Conservation (phyloP, 2,113 vertebrate genomes). For the Strix uralensis region DNA sequence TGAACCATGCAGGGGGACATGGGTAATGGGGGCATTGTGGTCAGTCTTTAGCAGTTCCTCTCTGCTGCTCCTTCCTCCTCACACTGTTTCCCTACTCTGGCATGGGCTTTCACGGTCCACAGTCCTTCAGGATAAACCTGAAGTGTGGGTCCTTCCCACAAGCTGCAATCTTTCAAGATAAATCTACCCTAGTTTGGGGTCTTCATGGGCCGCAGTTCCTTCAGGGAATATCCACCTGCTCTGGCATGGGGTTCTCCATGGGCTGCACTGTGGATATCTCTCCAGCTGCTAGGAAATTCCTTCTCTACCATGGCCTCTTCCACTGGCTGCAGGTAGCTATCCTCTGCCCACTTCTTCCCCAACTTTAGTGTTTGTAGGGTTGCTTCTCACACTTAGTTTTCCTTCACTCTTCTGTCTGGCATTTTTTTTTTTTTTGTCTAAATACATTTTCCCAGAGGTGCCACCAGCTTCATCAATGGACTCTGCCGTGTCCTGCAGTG, state of each 20-base stretch:
- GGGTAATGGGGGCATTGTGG: fast-evolving
- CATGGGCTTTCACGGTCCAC: neutral
- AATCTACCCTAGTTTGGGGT: neutral
- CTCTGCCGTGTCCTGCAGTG: neutral
- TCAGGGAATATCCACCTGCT: neutral
- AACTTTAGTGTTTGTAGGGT: neutral
- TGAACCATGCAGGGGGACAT: neutral
- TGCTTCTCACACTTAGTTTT: neutral
- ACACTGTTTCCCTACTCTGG: neutral
- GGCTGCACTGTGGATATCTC: neutral
- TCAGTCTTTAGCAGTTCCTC: neutral
- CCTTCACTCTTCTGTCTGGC: neutral
- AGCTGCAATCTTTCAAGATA: neutral
- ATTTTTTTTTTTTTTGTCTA: neutral
- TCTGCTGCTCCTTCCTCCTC: neutral
- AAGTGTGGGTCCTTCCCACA: neutral
- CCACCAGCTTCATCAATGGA: neutral
- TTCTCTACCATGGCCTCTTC: neutral
- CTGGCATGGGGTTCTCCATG: neutral
- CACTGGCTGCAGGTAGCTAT: neutral
- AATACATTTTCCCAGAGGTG: neutral
- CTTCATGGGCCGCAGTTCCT: neutral
- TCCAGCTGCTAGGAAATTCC: neutral
- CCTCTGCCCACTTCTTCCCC: neutral
- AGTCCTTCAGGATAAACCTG: neutral